These are phyloP conservation scores for Spilogale gracilis DNA, from an alignment of 2,113 vertebrate species.

Conservation along the genomic window DNA sequence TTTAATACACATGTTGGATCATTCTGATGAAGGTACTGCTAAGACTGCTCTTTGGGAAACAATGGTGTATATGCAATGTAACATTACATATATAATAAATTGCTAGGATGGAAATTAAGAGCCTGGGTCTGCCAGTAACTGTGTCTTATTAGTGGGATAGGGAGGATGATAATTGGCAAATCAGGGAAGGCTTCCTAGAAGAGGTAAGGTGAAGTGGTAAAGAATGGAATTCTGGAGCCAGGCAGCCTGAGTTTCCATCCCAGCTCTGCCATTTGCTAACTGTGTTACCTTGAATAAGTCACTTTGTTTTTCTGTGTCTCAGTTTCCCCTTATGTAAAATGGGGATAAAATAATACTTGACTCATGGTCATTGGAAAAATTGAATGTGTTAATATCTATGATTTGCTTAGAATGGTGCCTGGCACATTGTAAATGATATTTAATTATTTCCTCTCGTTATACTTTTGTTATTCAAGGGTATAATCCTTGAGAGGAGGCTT, in stretches of 20 bases:
- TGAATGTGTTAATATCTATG: not conserved
- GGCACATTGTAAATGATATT: not conserved
- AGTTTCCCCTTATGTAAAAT: not conserved
- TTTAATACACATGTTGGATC: not conserved
- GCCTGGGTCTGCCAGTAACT: not conserved
- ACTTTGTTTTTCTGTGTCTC: not conserved
- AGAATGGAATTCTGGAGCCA: not conserved
- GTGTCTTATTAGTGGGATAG: not conserved
- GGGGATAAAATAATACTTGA: not conserved
- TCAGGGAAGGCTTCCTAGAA: not conserved
- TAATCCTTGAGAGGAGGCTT: slow-evolving; percentile 21
- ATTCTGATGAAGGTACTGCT: not conserved
- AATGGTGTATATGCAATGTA: not conserved
- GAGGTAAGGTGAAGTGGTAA: not conserved
- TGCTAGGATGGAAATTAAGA: not conserved
- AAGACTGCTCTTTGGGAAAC: not conserved
- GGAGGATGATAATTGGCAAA: not conserved
- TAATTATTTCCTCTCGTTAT: not conserved
- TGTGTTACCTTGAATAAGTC: not conserved
- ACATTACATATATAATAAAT: not conserved
- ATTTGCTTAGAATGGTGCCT: not conserved
- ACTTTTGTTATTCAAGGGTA: not conserved
- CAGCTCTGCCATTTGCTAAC: not conserved
- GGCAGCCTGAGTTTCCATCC: not conserved
- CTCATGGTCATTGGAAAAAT: not conserved